Percentiles rank a stretch among this genome's conserved stretches.
Evolutionary conservation across 2,888 invertebrate species (phyloP).

Genomic region (Sphaeridia pumilis): DNA sequence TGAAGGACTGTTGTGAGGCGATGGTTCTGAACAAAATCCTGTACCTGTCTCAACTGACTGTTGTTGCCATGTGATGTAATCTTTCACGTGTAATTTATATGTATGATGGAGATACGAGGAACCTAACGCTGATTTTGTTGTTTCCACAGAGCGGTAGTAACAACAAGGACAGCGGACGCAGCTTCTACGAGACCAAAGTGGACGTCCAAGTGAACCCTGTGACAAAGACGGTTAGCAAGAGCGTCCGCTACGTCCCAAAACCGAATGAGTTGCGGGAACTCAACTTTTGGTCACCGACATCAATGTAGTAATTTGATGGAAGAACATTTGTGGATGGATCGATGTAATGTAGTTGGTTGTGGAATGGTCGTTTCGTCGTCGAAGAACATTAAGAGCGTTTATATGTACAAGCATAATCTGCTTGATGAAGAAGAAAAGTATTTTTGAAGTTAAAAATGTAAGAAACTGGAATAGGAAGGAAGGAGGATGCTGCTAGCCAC

Average conservation of each 20-base stretch:
- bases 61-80: background rate
- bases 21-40: too few relatives aligned
- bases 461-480: too few relatives aligned
- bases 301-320: conserved; percentile 48
- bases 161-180: background rate
- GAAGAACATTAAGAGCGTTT: too few relatives aligned
- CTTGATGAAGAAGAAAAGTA: too few relatives aligned
- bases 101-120: too few relatives aligned
- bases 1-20: too few relatives aligned
- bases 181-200: conserved; percentile 28
- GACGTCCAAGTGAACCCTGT: conserved; percentile 23
- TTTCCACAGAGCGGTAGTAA: background rate
- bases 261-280: conserved; percentile 65
- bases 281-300: conserved; percentile 77
- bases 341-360: too few relatives aligned
- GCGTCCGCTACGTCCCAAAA: conserved; percentile 33
- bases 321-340: background rate
- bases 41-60: too few relatives aligned
- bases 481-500: too few relatives aligned
- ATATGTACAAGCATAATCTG: too few relatives aligned
- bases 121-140: background rate
- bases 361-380: too few relatives aligned
- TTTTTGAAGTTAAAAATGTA: too few relatives aligned
- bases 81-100: background rate
- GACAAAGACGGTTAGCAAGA: conserved; percentile 22